These are phyloP conservation scores for Mamestra brassicae DNA, from an alignment of 2,888 invertebrate genomes.

Conservation along the genomic window DNA sequence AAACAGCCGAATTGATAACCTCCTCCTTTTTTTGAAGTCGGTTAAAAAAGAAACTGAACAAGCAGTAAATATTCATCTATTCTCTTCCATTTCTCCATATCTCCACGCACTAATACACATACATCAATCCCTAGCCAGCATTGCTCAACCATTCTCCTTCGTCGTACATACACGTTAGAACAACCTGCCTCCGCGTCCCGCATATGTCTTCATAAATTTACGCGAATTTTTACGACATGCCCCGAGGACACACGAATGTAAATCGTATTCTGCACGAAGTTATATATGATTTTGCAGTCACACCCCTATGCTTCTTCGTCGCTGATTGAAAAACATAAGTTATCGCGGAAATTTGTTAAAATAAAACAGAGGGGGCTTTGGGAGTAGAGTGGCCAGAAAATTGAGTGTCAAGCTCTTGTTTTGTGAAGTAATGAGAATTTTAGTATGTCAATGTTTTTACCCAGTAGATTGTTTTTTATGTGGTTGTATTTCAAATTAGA, in stretches of 20 bases:
- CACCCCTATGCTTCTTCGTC: constrained; percentile 37
- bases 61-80: constrained; percentile 19
- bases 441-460: constrained; percentile 8
- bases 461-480: background rate
- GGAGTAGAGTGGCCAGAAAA: constrained; percentile 29
- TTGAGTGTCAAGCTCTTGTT: constrained; percentile 49
- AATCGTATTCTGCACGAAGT: constrained; percentile 59
- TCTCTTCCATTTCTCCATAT: constrained; percentile 10
- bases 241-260: constrained; percentile 49
- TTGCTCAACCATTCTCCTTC: constrained; percentile 14
- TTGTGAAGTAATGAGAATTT: constrained; percentile 25
- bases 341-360: constrained; percentile 35
- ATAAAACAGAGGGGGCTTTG: constrained; percentile 49
- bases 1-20: too few species aligned
- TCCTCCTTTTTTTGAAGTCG: too few species aligned
- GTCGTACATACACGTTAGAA: constrained; percentile 41
- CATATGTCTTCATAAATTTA: constrained; percentile 64
- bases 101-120: constrained; percentile 12
- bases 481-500: background rate
- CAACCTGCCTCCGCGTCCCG: constrained; percentile 36
- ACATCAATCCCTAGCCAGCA: constrained; percentile 23
- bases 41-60: background rate
- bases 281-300: constrained; percentile 62
- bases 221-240: constrained; percentile 59
- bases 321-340: constrained; percentile 63